These are phyloP conservation scores for Orthosia gothica DNA, from an alignment of 2,888 invertebrate species.

Conservation along the genomic window DNA sequence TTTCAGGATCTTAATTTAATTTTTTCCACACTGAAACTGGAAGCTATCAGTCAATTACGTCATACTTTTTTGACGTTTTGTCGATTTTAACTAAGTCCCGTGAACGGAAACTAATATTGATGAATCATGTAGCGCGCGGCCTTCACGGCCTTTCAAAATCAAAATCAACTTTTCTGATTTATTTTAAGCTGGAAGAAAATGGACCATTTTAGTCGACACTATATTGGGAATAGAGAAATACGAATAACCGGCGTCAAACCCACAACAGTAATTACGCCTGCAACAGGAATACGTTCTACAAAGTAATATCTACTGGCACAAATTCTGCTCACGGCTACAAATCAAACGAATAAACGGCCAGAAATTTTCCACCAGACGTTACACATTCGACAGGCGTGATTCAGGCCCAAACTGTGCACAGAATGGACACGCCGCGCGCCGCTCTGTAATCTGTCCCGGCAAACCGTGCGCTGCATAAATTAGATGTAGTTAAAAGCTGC, in stretches of 20 bases:
- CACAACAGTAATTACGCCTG: slow-evolving; percentile 25
- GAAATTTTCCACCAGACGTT: slow-evolving; percentile 79
- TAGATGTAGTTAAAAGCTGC: slow-evolving; percentile 89
- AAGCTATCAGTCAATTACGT: slow-evolving; percentile 68
- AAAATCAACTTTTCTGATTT: slow-evolving; percentile 44
- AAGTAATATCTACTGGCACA: slow-evolving; percentile 49
- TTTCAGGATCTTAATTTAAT: slow-evolving; percentile 57
- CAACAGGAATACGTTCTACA: slow-evolving; percentile 30
- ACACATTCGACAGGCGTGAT: slow-evolving; percentile 83
- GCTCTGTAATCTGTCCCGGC: slow-evolving; percentile 89
- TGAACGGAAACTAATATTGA: slow-evolving; percentile 63
- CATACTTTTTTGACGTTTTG: slow-evolving; percentile 68
- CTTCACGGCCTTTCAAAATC: slow-evolving; percentile 34
- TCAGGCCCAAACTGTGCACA: slow-evolving; percentile 77
- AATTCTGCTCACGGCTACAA: slow-evolving; percentile 58
- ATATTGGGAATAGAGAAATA: slow-evolving; percentile 24
- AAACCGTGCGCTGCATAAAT: slow-evolving; percentile 89
- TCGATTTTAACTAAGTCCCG: slow-evolving; percentile 54
- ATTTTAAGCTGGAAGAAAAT: slow-evolving; percentile 33
- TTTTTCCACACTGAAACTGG: slow-evolving; percentile 56
- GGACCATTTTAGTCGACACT: not conserved
- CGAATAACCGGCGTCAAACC: slow-evolving; percentile 5
- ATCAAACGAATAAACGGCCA: slow-evolving; percentile 79
- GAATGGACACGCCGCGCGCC: slow-evolving; percentile 82
- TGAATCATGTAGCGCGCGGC: slow-evolving; percentile 58